Conservation (phyloP, 2,113 vertebrate genomes). For the western clawed frog (Xenopus tropicalis) region DNA sequence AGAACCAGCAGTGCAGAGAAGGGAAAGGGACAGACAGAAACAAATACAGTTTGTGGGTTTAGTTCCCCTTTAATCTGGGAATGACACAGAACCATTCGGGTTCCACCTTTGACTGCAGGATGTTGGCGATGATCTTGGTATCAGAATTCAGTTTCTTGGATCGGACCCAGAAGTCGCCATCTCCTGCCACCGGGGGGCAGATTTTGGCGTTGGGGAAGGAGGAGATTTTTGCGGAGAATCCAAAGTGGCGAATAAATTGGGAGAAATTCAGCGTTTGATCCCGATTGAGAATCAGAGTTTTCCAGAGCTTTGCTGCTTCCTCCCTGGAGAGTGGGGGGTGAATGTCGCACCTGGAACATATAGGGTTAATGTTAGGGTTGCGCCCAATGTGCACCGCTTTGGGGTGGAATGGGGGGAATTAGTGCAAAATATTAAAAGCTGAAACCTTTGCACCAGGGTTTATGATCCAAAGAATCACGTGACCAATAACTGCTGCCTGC, state of each 20-base stretch:
- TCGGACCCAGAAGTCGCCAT: constrained; percentile 42
- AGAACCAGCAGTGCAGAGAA: too few relatives aligned
- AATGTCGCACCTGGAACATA: constrained; percentile 26
- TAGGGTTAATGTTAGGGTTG: background rate
- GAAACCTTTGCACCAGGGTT: too few relatives aligned
- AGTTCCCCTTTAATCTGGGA: too few relatives aligned
- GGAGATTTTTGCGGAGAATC: constrained; percentile 41
- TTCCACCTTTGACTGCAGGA: constrained; percentile 38
- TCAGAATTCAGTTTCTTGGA: constrained; percentile 47
- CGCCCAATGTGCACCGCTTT: background rate
- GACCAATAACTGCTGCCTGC: too few relatives aligned
- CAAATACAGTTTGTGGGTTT: too few relatives aligned
- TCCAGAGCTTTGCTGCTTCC: constrained; percentile 37
- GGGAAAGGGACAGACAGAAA: too few relatives aligned
- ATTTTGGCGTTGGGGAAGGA: constrained; percentile 45
- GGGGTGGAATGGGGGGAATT: too few relatives aligned
- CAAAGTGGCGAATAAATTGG: constrained; percentile 45
- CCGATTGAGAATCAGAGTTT: constrained; percentile 37
- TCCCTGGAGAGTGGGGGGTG: constrained; percentile 30
- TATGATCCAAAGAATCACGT: too few relatives aligned
- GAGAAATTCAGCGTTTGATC: constrained; percentile 38
- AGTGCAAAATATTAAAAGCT: too few relatives aligned
- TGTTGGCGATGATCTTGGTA: constrained; percentile 37
- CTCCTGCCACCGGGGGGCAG: constrained; percentile 41
- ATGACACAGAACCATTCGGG: too few relatives aligned